phyloP scores from a whole-genome alignment of 2,113 vertebrate genomes.

The Rhinolophus sinicus region DNA sequence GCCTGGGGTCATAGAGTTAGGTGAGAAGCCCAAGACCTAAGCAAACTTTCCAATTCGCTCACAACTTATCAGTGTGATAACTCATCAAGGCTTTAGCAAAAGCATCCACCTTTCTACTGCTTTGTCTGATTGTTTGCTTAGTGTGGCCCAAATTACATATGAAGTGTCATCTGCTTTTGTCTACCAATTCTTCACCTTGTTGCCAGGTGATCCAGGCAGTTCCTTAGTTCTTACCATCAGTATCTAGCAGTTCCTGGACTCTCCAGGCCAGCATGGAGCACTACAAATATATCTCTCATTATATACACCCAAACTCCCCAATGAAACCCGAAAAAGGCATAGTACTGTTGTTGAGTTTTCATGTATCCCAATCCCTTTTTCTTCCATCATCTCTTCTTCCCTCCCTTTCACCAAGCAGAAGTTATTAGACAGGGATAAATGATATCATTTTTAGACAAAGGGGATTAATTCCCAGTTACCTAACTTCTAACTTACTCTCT shows the following conservation, averaged over 20 bases:
- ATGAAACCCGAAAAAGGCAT: background rate
- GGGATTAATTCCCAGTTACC: background rate
- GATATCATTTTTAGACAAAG: background rate
- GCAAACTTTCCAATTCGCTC: background rate
- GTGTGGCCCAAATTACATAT: background rate
- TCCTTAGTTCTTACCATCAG: background rate
- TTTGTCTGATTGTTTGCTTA: background rate
- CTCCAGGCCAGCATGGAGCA: background rate
- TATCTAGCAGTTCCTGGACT: background rate
- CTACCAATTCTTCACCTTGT: background rate
- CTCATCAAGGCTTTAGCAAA: background rate
- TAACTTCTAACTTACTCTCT: slow-evolving; percentile 15
- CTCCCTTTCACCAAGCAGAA: background rate
- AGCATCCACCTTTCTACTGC: background rate
- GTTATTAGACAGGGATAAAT: background rate
- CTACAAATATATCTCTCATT: background rate
- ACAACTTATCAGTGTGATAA: background rate
- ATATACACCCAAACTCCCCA: background rate
- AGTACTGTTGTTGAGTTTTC: background rate
- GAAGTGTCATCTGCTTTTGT: background rate
- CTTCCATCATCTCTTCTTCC: background rate
- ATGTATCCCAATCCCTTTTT: background rate
- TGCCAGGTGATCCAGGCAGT: background rate
- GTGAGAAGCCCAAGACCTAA: background rate
- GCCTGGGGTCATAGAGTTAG: too few species aligned